These are phyloP conservation scores for Vulpes lagopus DNA, from an alignment of 2,113 vertebrate species.

Conservation along the genomic window DNA sequence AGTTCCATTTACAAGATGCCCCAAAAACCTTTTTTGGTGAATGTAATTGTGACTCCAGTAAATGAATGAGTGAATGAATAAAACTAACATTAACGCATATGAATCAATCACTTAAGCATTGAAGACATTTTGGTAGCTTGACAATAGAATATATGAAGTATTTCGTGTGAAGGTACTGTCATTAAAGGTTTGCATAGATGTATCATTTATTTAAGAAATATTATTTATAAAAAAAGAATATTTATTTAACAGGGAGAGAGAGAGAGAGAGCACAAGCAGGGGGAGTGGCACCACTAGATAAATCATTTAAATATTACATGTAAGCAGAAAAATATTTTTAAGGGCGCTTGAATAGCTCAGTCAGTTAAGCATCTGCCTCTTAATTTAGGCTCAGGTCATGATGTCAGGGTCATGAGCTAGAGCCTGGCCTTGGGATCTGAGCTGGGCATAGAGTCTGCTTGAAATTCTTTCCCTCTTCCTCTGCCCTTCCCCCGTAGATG, in stretches of 20 bases:
- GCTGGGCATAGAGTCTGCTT: not conserved
- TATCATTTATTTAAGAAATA: not conserved
- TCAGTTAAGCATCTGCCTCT: not conserved
- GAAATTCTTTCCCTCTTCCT: not conserved
- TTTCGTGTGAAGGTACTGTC: not conserved
- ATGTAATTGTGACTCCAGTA: not conserved
- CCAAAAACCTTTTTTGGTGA: not conserved
- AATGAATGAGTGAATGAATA: not conserved
- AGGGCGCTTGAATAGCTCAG: not conserved
- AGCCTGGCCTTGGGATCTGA: not conserved
- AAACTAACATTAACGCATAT: constrained; percentile 1
- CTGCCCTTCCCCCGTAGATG: not conserved
- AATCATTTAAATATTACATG: constrained; percentile 32
- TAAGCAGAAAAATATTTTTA: not conserved
- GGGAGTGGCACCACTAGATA: too few species aligned
- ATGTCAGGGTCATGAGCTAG: not conserved
- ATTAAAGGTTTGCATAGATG: constrained; percentile 26
- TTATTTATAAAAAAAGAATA: too few species aligned
- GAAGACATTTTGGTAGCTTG: constrained; percentile 50
- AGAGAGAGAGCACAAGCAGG: too few species aligned
- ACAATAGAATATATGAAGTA: constrained; percentile 27
- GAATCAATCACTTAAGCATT: constrained; percentile 22
- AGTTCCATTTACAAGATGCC: constrained; percentile 26
- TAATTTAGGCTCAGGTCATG: not conserved
- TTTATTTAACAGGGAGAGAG: too few species aligned